A percentile compares a stretch with the other conserved stretches of the same genome.
Conservation (phyloP, 2,113 vertebrate species). For the Propithecus coquereli region DNA sequence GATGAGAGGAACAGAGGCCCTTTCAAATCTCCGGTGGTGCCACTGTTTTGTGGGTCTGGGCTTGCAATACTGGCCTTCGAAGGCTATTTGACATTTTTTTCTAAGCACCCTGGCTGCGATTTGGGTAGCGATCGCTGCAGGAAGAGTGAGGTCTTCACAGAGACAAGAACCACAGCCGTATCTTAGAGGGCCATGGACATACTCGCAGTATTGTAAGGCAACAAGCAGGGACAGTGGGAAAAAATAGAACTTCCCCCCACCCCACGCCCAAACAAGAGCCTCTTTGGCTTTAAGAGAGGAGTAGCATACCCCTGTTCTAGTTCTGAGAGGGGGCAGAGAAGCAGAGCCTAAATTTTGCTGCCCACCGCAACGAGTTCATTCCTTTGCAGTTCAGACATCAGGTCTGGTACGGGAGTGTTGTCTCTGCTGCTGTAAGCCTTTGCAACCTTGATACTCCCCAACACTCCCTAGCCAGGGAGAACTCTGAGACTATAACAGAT, state of each 20-base stretch:
- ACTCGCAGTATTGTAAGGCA: not conserved
- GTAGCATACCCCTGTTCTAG: not conserved
- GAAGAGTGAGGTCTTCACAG: not conserved
- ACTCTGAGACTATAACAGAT: conserved; percentile 9
- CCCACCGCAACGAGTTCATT: not conserved
- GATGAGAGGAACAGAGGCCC: not conserved
- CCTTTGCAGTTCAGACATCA: not conserved
- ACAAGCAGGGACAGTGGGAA: not conserved
- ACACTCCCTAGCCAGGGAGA: not conserved
- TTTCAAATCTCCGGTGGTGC: not conserved
- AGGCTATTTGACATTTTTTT: not conserved
- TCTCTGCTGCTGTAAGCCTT: not conserved
- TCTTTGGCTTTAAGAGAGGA: not conserved
- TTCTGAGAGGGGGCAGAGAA: not conserved
- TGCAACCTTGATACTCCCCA: not conserved
- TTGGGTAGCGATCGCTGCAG: not conserved
- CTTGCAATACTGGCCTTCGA: not conserved
- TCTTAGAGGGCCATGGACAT: not conserved
- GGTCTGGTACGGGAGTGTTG: not conserved
- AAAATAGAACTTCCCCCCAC: not conserved
- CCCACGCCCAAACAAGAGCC: not conserved
- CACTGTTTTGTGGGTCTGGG: not conserved
- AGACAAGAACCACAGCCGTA: not conserved
- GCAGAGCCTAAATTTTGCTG: not conserved
- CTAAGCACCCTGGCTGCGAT: not conserved